phyloP scores from a whole-genome alignment of 2,113 vertebrate genomes.

The Zingel zingel region DNA sequence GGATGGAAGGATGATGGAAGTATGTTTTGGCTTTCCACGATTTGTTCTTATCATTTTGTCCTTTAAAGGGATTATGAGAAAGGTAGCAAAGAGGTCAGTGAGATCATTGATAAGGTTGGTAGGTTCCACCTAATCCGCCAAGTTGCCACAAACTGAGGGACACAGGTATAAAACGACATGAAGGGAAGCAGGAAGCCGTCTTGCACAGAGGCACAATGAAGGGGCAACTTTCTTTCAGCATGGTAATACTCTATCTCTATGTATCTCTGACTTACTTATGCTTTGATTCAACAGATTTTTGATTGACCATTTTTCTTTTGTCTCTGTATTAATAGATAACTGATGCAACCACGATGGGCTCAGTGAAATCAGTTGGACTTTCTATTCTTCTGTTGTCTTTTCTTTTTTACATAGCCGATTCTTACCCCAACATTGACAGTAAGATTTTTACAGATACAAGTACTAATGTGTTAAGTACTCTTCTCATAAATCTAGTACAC shows the following conservation, averaged over 20 bases:
- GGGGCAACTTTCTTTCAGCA: slow-evolving; percentile 45
- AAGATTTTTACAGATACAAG: slow-evolving; percentile 61
- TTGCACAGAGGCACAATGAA: slow-evolving; percentile 49
- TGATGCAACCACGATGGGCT: slow-evolving; percentile 83
- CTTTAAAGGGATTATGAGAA: slow-evolving; percentile 72
- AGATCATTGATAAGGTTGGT: slow-evolving; percentile 76
- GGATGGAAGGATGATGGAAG: slow-evolving; percentile 47
- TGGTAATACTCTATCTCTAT: slow-evolving; percentile 50
- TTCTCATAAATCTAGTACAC: background rate
- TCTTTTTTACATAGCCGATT: slow-evolving; percentile 88
- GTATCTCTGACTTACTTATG: background rate
- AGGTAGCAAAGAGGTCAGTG: slow-evolving; percentile 62
- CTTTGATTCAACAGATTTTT: background rate
- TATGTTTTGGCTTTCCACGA: slow-evolving; percentile 65
- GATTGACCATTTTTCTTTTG: slow-evolving; percentile 27
- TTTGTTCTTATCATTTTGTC: slow-evolving; percentile 62
- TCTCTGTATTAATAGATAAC: slow-evolving; percentile 52
- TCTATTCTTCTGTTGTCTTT: slow-evolving; percentile 86
- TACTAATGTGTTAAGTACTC: background rate
- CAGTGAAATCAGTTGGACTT: slow-evolving; percentile 86
- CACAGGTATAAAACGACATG: slow-evolving; percentile 72
- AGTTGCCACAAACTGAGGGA: slow-evolving; percentile 30
- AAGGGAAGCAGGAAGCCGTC: slow-evolving; percentile 24
- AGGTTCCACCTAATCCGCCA: slow-evolving; percentile 72
- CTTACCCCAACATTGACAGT: slow-evolving; percentile 91